Evolutionary conservation across 1,140 invertebrate genomes (phyloP), one percentile per base, ranked within the genome.

Genomic region (Anthonomus grandis): DNA sequence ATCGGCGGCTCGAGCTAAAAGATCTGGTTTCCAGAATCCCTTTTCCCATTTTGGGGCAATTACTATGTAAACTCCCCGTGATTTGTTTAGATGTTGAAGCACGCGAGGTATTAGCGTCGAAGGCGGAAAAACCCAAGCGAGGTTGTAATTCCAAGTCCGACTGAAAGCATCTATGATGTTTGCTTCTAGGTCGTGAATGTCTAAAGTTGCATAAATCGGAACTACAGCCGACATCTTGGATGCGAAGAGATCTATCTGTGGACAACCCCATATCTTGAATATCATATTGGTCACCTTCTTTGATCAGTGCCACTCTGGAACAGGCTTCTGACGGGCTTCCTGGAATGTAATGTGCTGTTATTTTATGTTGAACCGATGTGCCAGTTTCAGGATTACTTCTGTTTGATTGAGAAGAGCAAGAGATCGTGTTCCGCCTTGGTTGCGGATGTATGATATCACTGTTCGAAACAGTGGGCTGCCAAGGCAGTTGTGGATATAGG

Each of bases 11-110:
- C 27, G 27, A 8, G 6, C 27, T 31, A 8, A 8, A 8, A 31
- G 27, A 6, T 31, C 27, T 31, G 27, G 6, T n/a, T n/a, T 31
- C 27, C 27, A 31, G n/a, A 31, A 31, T 18, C 67, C 63, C 34
- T 68, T 63, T 15, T 66, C 57, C 71, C 71, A 75, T 13, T 52
- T 46, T 4, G 6, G 13, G 1, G 18, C 23, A 42, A 72, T 60
- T 21, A 74, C 22, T 13, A 73, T 24, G 53, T 56, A 64, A 9
- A 38, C 25, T 52, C 62, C 62, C 45, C 37, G 36, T 21, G 57
- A 47, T 22, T 8, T 22, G 39, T 66, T 67, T 12, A 67, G 27
- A 39, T 66, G 60, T 12, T 47, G 41, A 10, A 70, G 55, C 1
- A 70, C 61, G 31, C 49, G 53, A 0, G 66, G 66, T 9, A 69